Conservation (phyloP, 2,113 vertebrate genomes). For the Cynopterus brachyotis region DNA sequence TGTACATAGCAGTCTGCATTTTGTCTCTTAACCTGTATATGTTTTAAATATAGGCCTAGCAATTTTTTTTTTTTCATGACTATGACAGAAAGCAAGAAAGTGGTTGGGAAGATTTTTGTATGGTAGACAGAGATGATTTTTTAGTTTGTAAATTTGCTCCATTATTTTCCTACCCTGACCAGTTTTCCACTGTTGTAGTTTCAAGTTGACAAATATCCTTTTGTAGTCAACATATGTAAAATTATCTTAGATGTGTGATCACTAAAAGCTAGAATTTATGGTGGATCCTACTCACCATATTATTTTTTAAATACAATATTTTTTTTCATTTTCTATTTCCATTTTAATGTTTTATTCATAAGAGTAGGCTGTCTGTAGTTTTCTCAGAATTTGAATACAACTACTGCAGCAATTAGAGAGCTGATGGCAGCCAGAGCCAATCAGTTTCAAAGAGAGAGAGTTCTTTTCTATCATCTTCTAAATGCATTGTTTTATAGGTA, state of each 20-base stretch:
- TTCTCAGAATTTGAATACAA: background rate
- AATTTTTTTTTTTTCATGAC: background rate
- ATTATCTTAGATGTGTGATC: constrained; percentile 1
- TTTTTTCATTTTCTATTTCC: background rate
- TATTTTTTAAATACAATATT: background rate
- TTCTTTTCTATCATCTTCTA: background rate
- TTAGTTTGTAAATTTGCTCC: background rate
- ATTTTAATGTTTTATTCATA: background rate
- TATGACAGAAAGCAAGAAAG: background rate
- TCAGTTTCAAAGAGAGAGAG: background rate
- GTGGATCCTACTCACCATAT: background rate
- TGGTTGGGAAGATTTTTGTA: background rate
- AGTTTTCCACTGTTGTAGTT: background rate
- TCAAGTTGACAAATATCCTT: background rate
- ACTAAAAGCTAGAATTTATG: background rate
- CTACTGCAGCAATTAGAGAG: background rate
- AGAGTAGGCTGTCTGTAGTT: background rate
- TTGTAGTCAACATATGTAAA: background rate
- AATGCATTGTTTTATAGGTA: background rate
- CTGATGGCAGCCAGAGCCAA: background rate
- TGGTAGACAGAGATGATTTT: background rate
- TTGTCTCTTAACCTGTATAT: background rate
- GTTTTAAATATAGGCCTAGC: background rate
- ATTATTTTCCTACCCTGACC: background rate
- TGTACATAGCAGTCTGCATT: background rate